Conservation (phyloP, 2,888 invertebrate species). For the Lycocerus yunnanus region DNA sequence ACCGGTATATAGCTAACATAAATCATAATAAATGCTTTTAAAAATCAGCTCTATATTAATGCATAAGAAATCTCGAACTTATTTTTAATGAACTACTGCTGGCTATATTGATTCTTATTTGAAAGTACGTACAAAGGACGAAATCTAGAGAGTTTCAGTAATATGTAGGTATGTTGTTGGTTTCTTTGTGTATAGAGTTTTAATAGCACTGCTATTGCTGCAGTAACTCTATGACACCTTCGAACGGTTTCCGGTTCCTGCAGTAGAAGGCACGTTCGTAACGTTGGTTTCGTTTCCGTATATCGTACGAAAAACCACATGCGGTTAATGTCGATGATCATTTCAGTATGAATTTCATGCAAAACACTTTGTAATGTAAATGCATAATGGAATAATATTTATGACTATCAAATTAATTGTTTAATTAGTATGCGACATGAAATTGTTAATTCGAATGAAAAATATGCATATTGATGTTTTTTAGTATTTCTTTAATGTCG, state of each 20-base stretch:
- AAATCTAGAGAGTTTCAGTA: background rate
- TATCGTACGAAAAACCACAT: constrained; percentile 9
- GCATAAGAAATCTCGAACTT: background rate
- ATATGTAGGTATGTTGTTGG: background rate
- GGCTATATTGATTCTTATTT: background rate
- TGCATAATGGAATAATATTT: background rate
- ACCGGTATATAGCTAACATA: constrained; percentile 3
- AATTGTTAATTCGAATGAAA: constrained; percentile 40
- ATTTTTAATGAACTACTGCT: background rate
- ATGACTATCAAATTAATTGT: background rate
- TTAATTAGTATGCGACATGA: background rate
- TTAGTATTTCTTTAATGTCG: constrained; percentile 33
- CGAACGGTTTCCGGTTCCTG: constrained; percentile 16
- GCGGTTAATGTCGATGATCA: constrained; percentile 14
- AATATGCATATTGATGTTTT: constrained; percentile 35
- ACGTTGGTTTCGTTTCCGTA: constrained; percentile 13
- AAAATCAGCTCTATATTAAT: background rate
- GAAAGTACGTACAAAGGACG: background rate
- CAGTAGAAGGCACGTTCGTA: constrained; percentile 5
- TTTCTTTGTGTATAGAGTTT: background rate
- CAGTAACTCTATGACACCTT: constrained; percentile 14
- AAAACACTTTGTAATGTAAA: background rate
- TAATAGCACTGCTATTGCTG: background rate
- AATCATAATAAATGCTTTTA: constrained; percentile 8
- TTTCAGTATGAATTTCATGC: background rate